Evolutionary conservation across 30 jellyfish, hydroid and myxozoan genomes (phyloP).

Genomic region (Sanderia malayensis): DNA sequence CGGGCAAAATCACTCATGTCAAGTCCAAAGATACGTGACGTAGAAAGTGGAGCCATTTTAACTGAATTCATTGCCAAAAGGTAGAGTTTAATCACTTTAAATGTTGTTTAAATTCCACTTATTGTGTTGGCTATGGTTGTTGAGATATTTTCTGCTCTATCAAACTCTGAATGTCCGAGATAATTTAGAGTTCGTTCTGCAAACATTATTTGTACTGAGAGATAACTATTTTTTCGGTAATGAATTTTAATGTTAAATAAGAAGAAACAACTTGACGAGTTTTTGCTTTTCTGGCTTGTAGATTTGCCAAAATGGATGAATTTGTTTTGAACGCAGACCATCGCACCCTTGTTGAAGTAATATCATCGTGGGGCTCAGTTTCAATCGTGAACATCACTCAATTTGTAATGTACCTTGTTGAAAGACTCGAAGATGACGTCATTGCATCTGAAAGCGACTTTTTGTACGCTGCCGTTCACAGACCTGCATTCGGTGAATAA

Average conservation of each 20-base stretch:
- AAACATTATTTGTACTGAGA: no score
- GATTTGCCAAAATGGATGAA: neutral
- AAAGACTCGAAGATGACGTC: constrained; percentile 4
- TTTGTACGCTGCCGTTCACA: constrained; percentile 29
- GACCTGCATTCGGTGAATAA: constrained; percentile 47
- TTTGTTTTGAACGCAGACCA: neutral
- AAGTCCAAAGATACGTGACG: constrained; percentile 79
- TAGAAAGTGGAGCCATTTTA: constrained; percentile 85
- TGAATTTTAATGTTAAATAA: no score
- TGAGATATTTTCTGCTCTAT: no score
- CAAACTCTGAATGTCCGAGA: no score
- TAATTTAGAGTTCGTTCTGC: no score
- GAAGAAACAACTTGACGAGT: no score
- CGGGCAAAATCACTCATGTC: constrained; percentile 17
- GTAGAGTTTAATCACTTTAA: no score
- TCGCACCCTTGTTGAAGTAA: neutral
- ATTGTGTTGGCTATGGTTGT: no score
- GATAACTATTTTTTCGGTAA: no score
- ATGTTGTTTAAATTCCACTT: no score
- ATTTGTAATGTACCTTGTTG: neutral
- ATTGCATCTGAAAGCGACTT: constrained; percentile 19
- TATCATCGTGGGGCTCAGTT: neutral
- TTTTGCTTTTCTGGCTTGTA: no score
- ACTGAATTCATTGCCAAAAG: constrained; percentile 44
- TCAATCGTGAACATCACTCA: neutral